Evolutionary conservation across 2,888 invertebrate genomes (phyloP).

Genomic region (Aphrophora alni): DNA sequence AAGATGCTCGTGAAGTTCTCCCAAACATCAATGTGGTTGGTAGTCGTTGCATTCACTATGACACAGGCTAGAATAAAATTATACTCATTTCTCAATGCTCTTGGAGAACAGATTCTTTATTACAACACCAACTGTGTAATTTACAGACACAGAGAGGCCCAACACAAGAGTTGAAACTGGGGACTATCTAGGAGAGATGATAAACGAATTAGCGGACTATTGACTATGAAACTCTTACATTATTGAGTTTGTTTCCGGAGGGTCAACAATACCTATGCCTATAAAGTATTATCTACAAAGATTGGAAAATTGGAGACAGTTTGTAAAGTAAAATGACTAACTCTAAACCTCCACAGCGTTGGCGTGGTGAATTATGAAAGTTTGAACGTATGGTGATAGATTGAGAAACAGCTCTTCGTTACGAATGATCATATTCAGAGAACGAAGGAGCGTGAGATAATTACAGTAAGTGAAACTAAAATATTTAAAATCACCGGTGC

Average conservation of each 20-base stretch:
- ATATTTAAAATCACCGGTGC: constrained; percentile 22
- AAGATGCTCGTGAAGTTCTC: constrained; percentile 6
- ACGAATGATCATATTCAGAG: constrained; percentile 18
- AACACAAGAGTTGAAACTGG: constrained; percentile 35
- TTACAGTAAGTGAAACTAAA: constrained; percentile 27
- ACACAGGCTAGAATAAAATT: constrained; percentile 30
- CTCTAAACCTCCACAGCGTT: constrained; percentile 17
- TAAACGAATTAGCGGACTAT: constrained; percentile 23
- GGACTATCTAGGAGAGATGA: constrained; percentile 31
- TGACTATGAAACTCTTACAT: constrained; percentile 24
- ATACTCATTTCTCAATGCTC: constrained; percentile 20
- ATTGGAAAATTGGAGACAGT: not conserved
- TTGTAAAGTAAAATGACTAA: constrained; percentile 22
- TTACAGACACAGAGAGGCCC: constrained; percentile 16
- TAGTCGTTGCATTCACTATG: constrained; percentile 25
- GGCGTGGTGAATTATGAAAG: constrained; percentile 14
- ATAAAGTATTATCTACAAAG: constrained; percentile 22
- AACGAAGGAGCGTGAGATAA: constrained; percentile 23
- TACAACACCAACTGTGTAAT: constrained; percentile 30
- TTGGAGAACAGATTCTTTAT: constrained; percentile 6
- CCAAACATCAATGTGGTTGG: constrained; percentile 20
- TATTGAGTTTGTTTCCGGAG: constrained; percentile 31
- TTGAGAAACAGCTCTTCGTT: not conserved
- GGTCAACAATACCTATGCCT: constrained; percentile 34
- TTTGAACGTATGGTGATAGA: constrained; percentile 14